phyloP scores from a whole-genome alignment of 1,140 invertebrate species.

The Acromyrmex charruanus region DNA sequence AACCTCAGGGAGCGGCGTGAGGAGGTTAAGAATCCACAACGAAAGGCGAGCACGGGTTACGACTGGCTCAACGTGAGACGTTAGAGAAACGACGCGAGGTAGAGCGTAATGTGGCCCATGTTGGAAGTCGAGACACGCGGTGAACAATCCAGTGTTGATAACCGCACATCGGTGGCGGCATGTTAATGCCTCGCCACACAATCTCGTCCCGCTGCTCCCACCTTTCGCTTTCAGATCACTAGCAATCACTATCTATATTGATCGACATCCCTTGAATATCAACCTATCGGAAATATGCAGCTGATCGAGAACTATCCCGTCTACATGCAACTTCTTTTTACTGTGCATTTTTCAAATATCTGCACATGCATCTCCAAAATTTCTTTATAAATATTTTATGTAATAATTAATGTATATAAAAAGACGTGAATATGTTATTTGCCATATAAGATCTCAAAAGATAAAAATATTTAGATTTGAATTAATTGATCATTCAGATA shows the following conservation, averaged over 20 bases:
- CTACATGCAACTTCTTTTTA: background rate
- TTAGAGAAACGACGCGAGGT: conserved; percentile 50
- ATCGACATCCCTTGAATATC: conserved; percentile 77
- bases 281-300: conserved; percentile 31
- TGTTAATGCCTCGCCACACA: conserved; percentile 78
- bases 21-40: conserved; percentile 58
- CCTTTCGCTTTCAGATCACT: conserved; percentile 53
- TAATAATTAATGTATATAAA: background rate
- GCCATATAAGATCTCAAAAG: too few relatives aligned
- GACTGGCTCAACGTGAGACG: conserved; percentile 48
- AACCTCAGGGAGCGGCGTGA: conserved; percentile 62
- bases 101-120: conserved; percentile 68
- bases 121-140: conserved; percentile 79
- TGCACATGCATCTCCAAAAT: background rate
- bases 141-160: conserved; percentile 80
- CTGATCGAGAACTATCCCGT: background rate
- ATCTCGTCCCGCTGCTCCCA: conserved; percentile 71
- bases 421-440: background rate
- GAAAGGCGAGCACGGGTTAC: conserved; percentile 38
- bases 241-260: conserved; percentile 62
- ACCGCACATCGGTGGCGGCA: conserved; percentile 77
- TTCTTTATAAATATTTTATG: conserved; percentile 1
- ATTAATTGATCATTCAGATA: too few relatives aligned
- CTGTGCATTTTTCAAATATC: background rate
- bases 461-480: too few relatives aligned